A percentile compares a stretch with the other conserved stretches of the same genome.
phyloP scores from a whole-genome alignment of 2,888 invertebrate genomes.

The Mystacides longicornis region DNA sequence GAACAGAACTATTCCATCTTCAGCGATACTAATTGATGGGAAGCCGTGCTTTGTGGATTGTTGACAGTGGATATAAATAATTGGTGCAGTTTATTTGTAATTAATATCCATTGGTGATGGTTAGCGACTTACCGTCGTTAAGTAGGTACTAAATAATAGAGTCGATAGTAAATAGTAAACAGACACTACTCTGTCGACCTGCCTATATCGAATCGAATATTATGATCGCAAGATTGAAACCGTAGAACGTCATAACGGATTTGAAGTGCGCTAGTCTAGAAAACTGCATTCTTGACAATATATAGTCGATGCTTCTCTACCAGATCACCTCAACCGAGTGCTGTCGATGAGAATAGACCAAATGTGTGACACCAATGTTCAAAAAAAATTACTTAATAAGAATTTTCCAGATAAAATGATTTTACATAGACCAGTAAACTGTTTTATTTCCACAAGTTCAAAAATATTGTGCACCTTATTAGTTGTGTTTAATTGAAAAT shows the following conservation, averaged over 20 bases:
- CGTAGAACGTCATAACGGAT: conserved; percentile 20
- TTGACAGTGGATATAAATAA: too few relatives aligned
- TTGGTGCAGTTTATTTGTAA: background rate
- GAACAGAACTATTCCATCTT: background rate
- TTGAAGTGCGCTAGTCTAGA: conserved; percentile 24
- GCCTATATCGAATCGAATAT: background rate
- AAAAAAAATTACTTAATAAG: too few relatives aligned
- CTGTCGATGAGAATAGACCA: too few relatives aligned
- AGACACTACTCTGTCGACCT: background rate
- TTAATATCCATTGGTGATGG: background rate
- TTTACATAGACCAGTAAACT: too few relatives aligned
- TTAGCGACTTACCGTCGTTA: background rate
- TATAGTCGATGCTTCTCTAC: too few relatives aligned
- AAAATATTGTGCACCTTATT: too few relatives aligned
- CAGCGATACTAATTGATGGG: too few relatives aligned
- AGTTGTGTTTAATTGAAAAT: too few relatives aligned
- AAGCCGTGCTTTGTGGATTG: too few relatives aligned
- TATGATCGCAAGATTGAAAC: conserved; percentile 7
- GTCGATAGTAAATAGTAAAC: background rate
- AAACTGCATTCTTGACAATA: conserved; percentile 22
- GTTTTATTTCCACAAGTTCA: too few relatives aligned
- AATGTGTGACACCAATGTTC: background rate
- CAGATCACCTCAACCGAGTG: background rate
- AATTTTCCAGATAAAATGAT: too few relatives aligned
- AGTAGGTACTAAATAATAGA: background rate